Base-by-base conservation (phyloP, 2,888 invertebrate species). In the Crepidodera aurea region DNA sequence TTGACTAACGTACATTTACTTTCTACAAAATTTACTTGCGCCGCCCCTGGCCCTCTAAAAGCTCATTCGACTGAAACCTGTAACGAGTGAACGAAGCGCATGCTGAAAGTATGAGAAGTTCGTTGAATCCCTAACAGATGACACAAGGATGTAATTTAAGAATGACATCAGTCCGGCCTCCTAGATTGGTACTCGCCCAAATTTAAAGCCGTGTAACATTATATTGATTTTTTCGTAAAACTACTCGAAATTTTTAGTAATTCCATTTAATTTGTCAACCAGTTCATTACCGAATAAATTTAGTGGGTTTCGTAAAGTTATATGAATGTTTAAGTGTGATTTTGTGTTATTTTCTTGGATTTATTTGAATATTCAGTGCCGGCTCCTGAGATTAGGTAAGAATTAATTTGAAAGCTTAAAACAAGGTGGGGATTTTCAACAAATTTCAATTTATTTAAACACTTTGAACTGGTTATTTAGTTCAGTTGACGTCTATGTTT, bases 141-240 rank as follows among this genome's bases (percentile, higher is more conserved):
- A 15, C 40, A 51, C 51, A 16, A n/a, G 5, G 13, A 51, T 59
- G 32, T 29, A 18, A 42, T 44, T 19, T 54, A 44, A 13, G 8
- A 54, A 25, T 54, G 54, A 54, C 54, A 54, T 54, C 54, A 54
- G 54, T 54, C 42, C 40, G 42, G 29, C 54, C 57, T 34, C 57
- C 42, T 55, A 59, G 65, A 64, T 64, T 62, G 69, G 71, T 69
- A 72, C 74, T 74, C 74, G 74, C 74, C 74, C 74, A 73, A 74
- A 71, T 74, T 74, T 68, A 71, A 73, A 73, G 73, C 71, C 69
- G 69, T 67, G 66, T 67, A 68, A 68, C 68, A 67, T 68, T 70
- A 69, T 73, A 73, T 73, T 71, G 73, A 73, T 73, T 73, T 73
- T 71, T 73, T 73, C 68, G 62, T 58, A 66, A 67, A 71, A 69